These are phyloP conservation scores for Colletes collaris DNA, from an alignment of 2,888 invertebrate genomes.

Conservation along the genomic window DNA sequence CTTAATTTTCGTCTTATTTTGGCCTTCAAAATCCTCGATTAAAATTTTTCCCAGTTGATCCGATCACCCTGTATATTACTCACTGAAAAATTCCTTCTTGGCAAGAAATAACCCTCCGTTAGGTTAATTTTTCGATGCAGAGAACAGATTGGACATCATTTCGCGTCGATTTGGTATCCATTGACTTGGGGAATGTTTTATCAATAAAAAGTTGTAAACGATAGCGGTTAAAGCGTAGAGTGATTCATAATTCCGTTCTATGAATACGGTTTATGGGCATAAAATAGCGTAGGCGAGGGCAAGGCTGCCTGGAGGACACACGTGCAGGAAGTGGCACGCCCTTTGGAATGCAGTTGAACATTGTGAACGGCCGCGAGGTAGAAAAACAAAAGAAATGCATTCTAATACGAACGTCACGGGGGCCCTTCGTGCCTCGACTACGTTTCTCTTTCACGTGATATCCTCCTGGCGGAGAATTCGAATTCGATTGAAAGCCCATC, in stretches of 20 bases:
- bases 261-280: constrained; percentile 21
- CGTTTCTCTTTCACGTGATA: constrained; percentile 38
- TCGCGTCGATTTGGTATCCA: background rate
- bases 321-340: constrained; percentile 77
- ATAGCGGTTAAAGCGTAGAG: constrained; percentile 18
- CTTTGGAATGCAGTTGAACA: constrained; percentile 77
- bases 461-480: constrained; percentile 19
- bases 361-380: constrained; percentile 64
- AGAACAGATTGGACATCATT: background rate
- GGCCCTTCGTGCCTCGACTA: constrained; percentile 51
- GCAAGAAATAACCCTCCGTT: too few relatives aligned
- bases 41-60: too few relatives aligned
- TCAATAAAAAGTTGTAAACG: constrained; percentile 20
- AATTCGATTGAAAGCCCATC: constrained; percentile 21
- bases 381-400: constrained; percentile 73
- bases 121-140: too few relatives aligned
- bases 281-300: constrained; percentile 54
- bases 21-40: too few relatives aligned
- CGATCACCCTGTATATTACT: too few relatives aligned
- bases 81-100: too few relatives aligned
- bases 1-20: too few relatives aligned
- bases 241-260: constrained; percentile 48
- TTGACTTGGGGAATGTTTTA: background rate
- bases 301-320: constrained; percentile 78
- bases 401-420: constrained; percentile 61